Evolutionary conservation across 2,888 invertebrate species (phyloP), one percentile per base, ranked within the genome.

Genomic region (Suillia variegata): DNA sequence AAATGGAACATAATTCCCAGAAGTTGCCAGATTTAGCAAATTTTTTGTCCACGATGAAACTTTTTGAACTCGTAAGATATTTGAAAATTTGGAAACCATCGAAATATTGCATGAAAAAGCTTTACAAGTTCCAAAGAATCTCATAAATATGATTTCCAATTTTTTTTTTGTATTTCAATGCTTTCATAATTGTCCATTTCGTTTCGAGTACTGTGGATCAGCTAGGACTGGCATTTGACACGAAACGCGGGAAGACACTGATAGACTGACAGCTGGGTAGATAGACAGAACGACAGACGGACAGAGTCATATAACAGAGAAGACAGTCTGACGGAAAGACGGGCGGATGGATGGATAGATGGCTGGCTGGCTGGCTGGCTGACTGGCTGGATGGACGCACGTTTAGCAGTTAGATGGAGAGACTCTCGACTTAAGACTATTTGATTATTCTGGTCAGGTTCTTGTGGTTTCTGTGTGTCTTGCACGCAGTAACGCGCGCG

Each of bases 221-320:
- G n/a, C n/a, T n/a, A n/a, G n/a, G 63, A 59, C 54, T 56, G 56
- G 55, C 53, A 62, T 58, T 61, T 58, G 58, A 55, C 55, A 59
- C 31, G 53, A 62, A 56, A 54, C 48, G 56, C 54, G 57, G 17
- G 49, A 12, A 54, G 49, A 58, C 51, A 54, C 58, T 50, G 10
- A 15, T 18, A 17, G 31, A 33, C 33, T 34, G 18, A 48, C 21
- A 33, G 17, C 42, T 42, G 48, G 5, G 48, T 42, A 58, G 33
- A 52, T 38, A 22, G 54, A 54, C 54, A 54, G 59, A 51, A 58
- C 55, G 59, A 53, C 52, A 53, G 55, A 55, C 34, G 50, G 59
- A 55, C 13, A 48, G 10, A 38, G 33, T 10, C 15, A 45, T 6
- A 45, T n/a, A n/a, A 45, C 5, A 5, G 24, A 33, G 18, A 24